These are phyloP conservation scores for Cyanistes caeruleus DNA, from an alignment of 2,113 vertebrate genomes.

Conservation along the genomic window DNA sequence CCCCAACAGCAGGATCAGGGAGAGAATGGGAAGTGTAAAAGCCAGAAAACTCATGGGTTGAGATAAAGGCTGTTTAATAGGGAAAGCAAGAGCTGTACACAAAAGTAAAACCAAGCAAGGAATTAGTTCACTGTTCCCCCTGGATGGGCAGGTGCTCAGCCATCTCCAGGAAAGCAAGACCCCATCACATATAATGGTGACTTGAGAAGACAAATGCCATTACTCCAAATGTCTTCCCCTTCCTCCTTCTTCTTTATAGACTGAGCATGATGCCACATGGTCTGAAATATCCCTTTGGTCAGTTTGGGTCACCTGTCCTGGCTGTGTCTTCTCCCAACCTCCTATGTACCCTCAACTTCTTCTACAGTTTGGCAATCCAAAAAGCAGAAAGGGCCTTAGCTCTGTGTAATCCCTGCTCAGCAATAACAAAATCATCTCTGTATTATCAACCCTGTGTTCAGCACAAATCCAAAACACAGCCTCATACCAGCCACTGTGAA, in stretches of 20 bases:
- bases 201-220: not conserved
- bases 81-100: not conserved
- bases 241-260: not conserved
- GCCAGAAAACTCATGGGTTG: not conserved
- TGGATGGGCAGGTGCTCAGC: not conserved
- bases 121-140: not conserved
- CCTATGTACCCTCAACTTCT: accelerated
- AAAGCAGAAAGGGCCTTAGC: not conserved
- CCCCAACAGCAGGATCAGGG: not conserved
- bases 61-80: not conserved
- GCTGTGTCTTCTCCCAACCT: not conserved
- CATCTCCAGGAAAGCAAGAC: not conserved
- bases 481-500: not conserved
- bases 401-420: not conserved
- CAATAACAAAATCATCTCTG: not conserved
- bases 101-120: not conserved
- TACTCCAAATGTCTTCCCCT: not conserved
- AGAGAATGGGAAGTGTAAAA: not conserved
- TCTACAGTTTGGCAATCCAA: accelerated
- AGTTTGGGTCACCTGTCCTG: not conserved
- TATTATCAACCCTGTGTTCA: not conserved
- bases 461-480: not conserved
- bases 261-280: not conserved
- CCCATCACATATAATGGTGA: accelerated
- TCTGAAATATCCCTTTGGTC: not conserved